Evolutionary conservation across 2,888 invertebrate genomes (phyloP).

Genomic region (Steinernema hermaphroditum): DNA sequence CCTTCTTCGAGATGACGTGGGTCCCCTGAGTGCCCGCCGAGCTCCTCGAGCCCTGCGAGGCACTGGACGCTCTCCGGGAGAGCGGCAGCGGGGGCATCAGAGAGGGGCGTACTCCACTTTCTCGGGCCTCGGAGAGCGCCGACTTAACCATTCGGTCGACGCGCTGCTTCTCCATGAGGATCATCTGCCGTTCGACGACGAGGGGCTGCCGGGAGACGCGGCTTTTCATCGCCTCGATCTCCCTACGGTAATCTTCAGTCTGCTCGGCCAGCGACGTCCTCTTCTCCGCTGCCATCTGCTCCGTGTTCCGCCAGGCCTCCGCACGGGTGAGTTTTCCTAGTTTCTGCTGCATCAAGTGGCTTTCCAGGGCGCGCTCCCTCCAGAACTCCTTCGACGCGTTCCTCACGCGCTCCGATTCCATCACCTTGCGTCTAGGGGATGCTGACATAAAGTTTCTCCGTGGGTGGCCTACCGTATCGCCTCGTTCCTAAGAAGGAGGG

Average conservation of each 20-base stretch:
- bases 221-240: constrained; percentile 21
- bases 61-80: background rate
- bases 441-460: background rate
- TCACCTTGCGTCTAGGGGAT: background rate
- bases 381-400: constrained; percentile 21
- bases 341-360: constrained; percentile 12
- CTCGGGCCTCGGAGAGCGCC: background rate
- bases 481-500: constrained; percentile 12
- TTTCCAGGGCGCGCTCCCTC: background rate
- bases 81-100: background rate
- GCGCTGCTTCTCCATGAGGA: constrained; percentile 20
- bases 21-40: constrained; percentile 14
- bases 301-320: background rate
- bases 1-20: constrained; percentile 26
- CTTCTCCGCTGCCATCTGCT: background rate
- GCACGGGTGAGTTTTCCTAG: constrained; percentile 3
- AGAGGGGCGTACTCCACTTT: background rate
- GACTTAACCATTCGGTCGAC: constrained; percentile 1
- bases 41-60: constrained; percentile 2
- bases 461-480: background rate
- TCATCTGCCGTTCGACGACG: background rate
- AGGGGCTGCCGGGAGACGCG: background rate
- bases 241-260: constrained; percentile 1
- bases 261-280: background rate
- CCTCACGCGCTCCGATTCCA: background rate